Evolutionary conservation across 2,113 vertebrate species (phyloP).

Genomic region (Siniperca knerii): DNA sequence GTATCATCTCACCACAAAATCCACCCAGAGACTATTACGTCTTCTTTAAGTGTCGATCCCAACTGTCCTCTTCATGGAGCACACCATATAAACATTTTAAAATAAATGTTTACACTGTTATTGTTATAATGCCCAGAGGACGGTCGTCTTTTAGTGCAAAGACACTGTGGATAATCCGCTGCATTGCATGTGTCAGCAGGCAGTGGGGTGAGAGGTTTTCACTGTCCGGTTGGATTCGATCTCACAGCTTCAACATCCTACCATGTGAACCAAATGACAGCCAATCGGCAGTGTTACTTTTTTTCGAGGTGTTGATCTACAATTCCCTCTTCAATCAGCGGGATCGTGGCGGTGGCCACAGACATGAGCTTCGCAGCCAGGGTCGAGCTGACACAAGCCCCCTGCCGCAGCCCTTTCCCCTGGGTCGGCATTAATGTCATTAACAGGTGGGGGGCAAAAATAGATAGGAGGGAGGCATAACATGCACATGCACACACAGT

Average conservation of each 20-base stretch:
- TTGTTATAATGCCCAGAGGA: background rate
- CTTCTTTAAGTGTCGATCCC: background rate
- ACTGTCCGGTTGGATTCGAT: constrained; percentile 11
- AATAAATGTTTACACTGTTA: background rate
- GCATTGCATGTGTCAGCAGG: constrained; percentile 19
- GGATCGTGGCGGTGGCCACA: constrained; percentile 24
- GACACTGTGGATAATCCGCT: background rate
- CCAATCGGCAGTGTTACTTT: constrained; percentile 12
- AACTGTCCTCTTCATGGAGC: background rate
- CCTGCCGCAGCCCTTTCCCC: constrained; percentile 38
- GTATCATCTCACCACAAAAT: background rate
- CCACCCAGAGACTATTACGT: background rate
- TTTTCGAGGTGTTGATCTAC: constrained; percentile 67
- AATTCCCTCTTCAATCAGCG: constrained; percentile 65
- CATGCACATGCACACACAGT: constrained; percentile 6
- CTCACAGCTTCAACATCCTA: constrained; percentile 9
- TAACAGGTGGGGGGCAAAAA: constrained; percentile 86
- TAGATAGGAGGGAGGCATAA: constrained; percentile 69
- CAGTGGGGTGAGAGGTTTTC: background rate
- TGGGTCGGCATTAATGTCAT: constrained; percentile 80
- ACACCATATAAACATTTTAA: background rate
- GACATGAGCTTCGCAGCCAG: constrained; percentile 52
- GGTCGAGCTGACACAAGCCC: constrained; percentile 54
- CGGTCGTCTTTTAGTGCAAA: background rate
- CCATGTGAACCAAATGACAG: constrained; percentile 16